phyloP scores from a whole-genome alignment of 2,888 invertebrate species.

The Morpho helenor region DNA sequence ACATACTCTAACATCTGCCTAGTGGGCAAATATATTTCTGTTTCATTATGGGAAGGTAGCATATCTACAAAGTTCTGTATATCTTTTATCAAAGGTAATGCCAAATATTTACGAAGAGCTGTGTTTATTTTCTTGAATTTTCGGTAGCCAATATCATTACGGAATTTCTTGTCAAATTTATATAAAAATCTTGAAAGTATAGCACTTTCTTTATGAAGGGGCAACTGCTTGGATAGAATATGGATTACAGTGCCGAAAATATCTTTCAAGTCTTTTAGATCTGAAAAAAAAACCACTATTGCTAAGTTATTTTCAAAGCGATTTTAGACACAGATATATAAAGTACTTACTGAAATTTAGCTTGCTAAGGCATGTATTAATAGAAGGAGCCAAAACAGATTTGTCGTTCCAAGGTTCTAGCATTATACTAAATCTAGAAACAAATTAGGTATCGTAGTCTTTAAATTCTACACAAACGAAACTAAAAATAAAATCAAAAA shows the following conservation, averaged over 20 bases:
- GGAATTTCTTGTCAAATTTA: slow-evolving; percentile 79
- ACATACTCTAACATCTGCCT: slow-evolving; percentile 80
- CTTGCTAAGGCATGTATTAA: slow-evolving; percentile 45
- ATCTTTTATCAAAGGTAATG: slow-evolving; percentile 65
- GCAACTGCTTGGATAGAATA: slow-evolving; percentile 60
- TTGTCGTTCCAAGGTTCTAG: slow-evolving; percentile 61
- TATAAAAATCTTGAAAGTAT: slow-evolving; percentile 77
- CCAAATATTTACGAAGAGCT: slow-evolving; percentile 70
- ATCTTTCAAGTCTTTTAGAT: slow-evolving; percentile 43
- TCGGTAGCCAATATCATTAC: slow-evolving; percentile 77
- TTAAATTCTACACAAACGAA: no score
- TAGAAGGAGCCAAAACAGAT: slow-evolving; percentile 52
- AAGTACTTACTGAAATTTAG: slow-evolving; percentile 40
- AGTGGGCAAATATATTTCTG: slow-evolving; percentile 61
- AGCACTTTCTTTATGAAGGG: slow-evolving; percentile 76
- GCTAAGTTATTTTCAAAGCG: no score
- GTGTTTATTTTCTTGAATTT: slow-evolving; percentile 75
- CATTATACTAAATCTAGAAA: slow-evolving; percentile 32
- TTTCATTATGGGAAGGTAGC: slow-evolving; percentile 46
- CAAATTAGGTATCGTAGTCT: no score
- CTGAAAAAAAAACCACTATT: slow-evolving; percentile 39
- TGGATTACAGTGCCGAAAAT: slow-evolving; percentile 44
- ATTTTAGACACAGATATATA: not conserved
- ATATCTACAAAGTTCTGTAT: slow-evolving; percentile 48
- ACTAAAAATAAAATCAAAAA: no score